These are phyloP conservation scores for Brachyptera putata DNA, from an alignment of 2,888 invertebrate genomes.

Conservation along the genomic window DNA sequence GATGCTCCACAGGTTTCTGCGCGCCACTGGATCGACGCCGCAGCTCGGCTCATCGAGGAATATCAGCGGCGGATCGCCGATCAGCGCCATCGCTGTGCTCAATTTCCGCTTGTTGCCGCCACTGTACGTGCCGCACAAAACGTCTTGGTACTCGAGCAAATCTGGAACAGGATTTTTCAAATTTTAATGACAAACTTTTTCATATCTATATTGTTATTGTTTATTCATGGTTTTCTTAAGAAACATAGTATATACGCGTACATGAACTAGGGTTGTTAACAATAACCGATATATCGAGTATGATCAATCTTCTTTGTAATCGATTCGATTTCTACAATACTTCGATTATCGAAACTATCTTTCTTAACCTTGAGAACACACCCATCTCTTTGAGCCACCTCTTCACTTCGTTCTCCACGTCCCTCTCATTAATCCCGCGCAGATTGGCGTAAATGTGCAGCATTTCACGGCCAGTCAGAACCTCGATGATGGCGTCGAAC, in stretches of 20 bases:
- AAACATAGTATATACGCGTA: too few relatives aligned
- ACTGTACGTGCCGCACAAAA: constrained; percentile 49
- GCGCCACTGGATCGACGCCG: constrained; percentile 64
- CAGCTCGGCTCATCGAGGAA: constrained; percentile 71
- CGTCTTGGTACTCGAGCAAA: neutral
- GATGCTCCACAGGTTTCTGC: constrained; percentile 61
- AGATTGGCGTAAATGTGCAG: constrained; percentile 66
- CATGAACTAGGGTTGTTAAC: too few relatives aligned
- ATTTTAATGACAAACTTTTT: too few relatives aligned
- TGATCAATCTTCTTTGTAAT: too few relatives aligned
- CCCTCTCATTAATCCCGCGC: constrained; percentile 56
- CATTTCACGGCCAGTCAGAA: constrained; percentile 71
- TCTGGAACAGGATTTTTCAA: too few relatives aligned
- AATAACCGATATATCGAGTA: too few relatives aligned
- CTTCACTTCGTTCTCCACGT: constrained; percentile 37
- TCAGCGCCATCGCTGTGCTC: constrained; percentile 69
- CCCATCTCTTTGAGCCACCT: too few relatives aligned
- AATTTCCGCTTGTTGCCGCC: constrained; percentile 77
- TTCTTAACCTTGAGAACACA: too few relatives aligned
- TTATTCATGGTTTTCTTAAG: too few relatives aligned
- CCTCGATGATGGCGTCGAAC: constrained; percentile 72
- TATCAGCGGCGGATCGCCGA: constrained; percentile 62
- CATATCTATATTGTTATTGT: too few relatives aligned
- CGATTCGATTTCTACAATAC: too few relatives aligned
- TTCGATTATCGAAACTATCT: too few relatives aligned